phyloP scores from a whole-genome alignment of 2,797 vertebrate genomes.

The Phoxinus dragarum region DNA sequence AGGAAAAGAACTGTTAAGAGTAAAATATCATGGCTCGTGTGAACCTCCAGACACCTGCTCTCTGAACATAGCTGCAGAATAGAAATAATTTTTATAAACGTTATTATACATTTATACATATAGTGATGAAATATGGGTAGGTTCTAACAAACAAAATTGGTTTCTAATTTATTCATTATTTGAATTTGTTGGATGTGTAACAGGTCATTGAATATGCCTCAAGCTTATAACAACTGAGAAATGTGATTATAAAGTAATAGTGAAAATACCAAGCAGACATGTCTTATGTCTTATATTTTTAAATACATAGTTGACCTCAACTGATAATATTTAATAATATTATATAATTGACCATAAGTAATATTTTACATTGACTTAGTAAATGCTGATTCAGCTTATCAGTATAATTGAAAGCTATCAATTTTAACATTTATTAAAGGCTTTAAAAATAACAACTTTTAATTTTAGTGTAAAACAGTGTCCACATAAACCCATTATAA shows the following conservation, averaged over 20 bases:
- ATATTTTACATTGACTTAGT: not conserved
- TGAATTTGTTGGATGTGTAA: not conserved
- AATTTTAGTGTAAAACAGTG: no score
- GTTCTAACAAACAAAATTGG: not conserved
- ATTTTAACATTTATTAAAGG: no score
- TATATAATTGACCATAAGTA: not conserved
- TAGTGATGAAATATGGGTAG: not conserved
- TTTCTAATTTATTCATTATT: not conserved
- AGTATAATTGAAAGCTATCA: no score
- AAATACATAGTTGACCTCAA: not conserved
- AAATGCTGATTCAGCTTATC: not conserved
- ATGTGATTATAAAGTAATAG: not conserved
- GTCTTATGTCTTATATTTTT: not conserved
- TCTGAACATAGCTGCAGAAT: not conserved
- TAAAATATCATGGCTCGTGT: constrained; percentile 7
- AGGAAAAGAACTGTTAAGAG: not conserved
- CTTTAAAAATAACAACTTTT: no score
- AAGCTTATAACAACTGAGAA: not conserved
- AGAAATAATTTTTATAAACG: not conserved
- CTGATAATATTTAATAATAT: not conserved
- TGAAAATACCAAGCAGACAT: not conserved
- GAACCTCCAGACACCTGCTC: not conserved
- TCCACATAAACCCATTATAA: no score
- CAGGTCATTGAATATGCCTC: not conserved
- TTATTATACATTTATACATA: not conserved